Base-by-base conservation (phyloP, 2,113 vertebrate species). In the Microtus pennsylvanicus region DNA sequence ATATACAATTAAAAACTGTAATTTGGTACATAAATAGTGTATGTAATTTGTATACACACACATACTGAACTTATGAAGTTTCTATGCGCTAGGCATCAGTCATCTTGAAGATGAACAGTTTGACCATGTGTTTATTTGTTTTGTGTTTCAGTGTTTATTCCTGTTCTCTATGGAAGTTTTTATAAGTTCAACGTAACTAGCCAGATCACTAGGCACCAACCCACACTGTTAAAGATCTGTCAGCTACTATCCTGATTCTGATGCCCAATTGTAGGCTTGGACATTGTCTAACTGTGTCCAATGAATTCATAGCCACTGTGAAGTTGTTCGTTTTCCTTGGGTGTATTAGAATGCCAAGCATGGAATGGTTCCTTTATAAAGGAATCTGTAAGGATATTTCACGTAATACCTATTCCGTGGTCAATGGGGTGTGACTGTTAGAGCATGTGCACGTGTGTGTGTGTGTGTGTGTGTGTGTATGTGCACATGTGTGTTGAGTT, bases 1-100 rank as follows among this genome's bases (percentile, higher is more conserved):
- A 77, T 72, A 93, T n/a, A 86, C 85, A 89, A 78, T 89, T 72
- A 22, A 55, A 83, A 93, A 91, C 87, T 94, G 12, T 76, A 42
- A 77, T 80, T 92, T 75, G 26, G n/a, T 87, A 90, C 4, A 21
- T 19, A 55, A 42, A 16, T 63, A 85, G 19, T 26, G 19, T 26
- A 45, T 24, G 76, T 76, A 74, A 6, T n/a, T 33, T 76, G 33
- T 74, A 35, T 10, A 35, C 1, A 19, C 38, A 38, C 65, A 13
- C 16, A 24, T 52, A n/a, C 5, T 28, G 11, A 10, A n/a, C 35
- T 6, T 26, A 28, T 96, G 58, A 83, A 35, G 42, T 91, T 80
- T 83, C 45, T 85, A 35, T 63, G 58, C 90, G 52, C 38, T 90
- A 13, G 45, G 19, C 28, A 93, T 95, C 55, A 85, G 2, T 74